These are phyloP conservation scores for Sebastes goodei DNA, from an alignment of 2,797 vertebrate genomes.

Conservation along the genomic window DNA sequence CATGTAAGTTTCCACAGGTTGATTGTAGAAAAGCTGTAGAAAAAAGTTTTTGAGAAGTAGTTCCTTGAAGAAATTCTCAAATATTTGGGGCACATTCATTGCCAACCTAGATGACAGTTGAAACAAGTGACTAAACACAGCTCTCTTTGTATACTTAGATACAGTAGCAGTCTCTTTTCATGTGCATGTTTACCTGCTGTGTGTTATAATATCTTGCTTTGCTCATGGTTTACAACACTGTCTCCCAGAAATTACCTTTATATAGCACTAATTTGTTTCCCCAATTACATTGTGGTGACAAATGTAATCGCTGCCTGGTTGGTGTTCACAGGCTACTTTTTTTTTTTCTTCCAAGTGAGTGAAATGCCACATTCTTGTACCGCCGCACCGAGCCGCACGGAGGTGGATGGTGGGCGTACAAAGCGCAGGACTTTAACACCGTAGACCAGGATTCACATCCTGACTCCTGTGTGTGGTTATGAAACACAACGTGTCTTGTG, in stretches of 20 bases:
- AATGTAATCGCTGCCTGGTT: neutral
- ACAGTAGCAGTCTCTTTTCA: neutral
- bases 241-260: neutral
- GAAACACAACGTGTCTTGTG: neutral
- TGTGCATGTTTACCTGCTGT: neutral
- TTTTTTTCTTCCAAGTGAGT: neutral
- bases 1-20: neutral
- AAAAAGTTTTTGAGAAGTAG: neutral
- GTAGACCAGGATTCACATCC: neutral
- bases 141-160: neutral
- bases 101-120: neutral
- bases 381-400: accelerated
- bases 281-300: neutral
- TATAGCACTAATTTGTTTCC: neutral
- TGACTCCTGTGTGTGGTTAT: neutral
- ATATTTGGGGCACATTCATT: neutral
- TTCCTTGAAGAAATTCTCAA: neutral
- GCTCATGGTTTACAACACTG: neutral
- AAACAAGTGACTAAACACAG: neutral
- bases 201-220: neutral
- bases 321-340: neutral
- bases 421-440: neutral
- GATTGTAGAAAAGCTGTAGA: neutral
- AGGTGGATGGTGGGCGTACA: neutral
- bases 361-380: neutral